Evolutionary conservation across 2,888 invertebrate species (phyloP), one percentile per base, ranked within the genome.

Genomic region (Stenodema calcarata): DNA sequence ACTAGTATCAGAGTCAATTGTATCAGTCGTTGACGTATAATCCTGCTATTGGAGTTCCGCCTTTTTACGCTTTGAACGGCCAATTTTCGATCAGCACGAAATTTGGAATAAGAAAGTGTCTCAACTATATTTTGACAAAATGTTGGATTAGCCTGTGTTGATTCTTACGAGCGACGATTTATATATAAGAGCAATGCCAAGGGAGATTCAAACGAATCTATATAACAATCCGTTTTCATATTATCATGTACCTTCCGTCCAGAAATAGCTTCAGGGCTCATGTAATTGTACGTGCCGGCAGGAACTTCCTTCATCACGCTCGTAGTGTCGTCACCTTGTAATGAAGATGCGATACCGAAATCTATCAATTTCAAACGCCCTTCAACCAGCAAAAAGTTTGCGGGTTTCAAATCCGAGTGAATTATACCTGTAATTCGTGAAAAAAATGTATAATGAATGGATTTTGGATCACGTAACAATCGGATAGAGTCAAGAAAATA

Each of bases 331-430:
- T 99, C 98, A 86, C 94, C 93, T 89, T 96, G 95, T 89, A 99
- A 94, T 82, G 95, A 94, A 76, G 97, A 96, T 78, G 99, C 96
- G 90, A 99, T 98, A 84, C 99, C 99, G 92, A 99, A 99, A 92
- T 99, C 99, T 89, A 99, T 99, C 87, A 99, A 92, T 92, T 99
- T 99, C 86, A 99, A 91, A 70, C 95, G 93, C 0, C 96, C 96
- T 88, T 94, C 94, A 7, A 97, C 96, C 90, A 97, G 93, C 69
- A 99, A 93, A 91, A 99, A 99, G 92, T 99, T 99, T 0, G 97
- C 97, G 0, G 99, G 99, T 91, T 99, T 99, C 89, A 99, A 92
- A 92, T 99, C 99, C 0, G 98, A 96, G 92, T 99, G 99, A 89
- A 99, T 97, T 1, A 99, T 96, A 83, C 96, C 97, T 97, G 90